A percentile compares a stretch with the other conserved stretches of the same genome.
These are phyloP conservation scores for Microplitis demolitor DNA, from an alignment of 1,140 invertebrate species.

Conservation along the genomic window DNA sequence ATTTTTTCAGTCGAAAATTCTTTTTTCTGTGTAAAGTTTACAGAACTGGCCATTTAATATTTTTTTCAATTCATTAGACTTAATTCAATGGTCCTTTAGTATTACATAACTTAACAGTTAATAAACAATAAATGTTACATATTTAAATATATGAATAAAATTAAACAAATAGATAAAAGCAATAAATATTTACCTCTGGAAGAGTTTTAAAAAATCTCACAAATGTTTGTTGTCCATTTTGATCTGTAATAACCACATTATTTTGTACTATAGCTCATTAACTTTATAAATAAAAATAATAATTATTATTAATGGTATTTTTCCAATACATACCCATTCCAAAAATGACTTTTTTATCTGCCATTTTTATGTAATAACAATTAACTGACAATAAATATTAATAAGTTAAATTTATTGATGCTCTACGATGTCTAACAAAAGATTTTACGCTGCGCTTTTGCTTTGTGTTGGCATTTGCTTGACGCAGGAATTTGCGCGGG, in stretches of 20 bases:
- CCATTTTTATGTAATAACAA: neutral
- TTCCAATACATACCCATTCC: slow-evolving; percentile 22
- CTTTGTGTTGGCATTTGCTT: too few species aligned
- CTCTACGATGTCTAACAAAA: too few species aligned
- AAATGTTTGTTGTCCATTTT: slow-evolving; percentile 64
- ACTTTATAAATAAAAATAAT: slow-evolving; percentile 41
- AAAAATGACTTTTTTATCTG: neutral
- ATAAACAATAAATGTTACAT: neutral
- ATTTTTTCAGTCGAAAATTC: too few species aligned
- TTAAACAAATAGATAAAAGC: slow-evolving; percentile 13
- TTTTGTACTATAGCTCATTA: neutral
- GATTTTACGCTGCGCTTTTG: too few species aligned
- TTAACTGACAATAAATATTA: too few species aligned
- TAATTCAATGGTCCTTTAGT: too few species aligned
- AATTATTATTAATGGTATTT: neutral
- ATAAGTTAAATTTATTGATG: too few species aligned
- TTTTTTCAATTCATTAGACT: too few species aligned
- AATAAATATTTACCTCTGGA: slow-evolving; percentile 62
- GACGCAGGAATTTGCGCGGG: too few species aligned
- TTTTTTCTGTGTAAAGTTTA: slow-evolving; percentile 4
- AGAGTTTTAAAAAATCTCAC: slow-evolving; percentile 65
- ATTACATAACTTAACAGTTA: too few species aligned
- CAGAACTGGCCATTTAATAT: slow-evolving; percentile 12
- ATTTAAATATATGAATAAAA: neutral
- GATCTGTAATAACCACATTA: slow-evolving; percentile 54